Evolutionary conservation across 2,113 vertebrate species (phyloP).

Genomic region (Tyto alba): DNA sequence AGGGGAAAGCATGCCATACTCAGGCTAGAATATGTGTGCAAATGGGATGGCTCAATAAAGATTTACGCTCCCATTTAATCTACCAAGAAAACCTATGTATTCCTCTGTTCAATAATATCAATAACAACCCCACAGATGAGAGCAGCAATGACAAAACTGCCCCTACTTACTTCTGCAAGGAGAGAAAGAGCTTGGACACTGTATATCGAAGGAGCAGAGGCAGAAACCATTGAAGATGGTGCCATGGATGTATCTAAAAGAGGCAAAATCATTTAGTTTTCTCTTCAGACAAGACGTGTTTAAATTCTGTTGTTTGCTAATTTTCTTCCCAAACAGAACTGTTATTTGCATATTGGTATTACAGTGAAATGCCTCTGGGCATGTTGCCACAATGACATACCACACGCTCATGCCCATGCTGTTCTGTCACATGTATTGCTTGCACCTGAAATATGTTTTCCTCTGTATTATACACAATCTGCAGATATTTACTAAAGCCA

Average conservation of each 20-base stretch:
- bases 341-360: not conserved
- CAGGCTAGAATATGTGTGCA: not conserved
- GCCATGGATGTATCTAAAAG: conserved; percentile 74
- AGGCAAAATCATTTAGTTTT: not conserved
- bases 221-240: conserved; percentile 88
- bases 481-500: not conserved
- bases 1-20: not conserved
- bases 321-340: not conserved
- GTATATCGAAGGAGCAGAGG: conserved; percentile 91
- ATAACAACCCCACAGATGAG: not conserved
- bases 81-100: not conserved
- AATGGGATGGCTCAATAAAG: not conserved
- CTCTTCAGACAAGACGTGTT: not conserved
- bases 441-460: not conserved
- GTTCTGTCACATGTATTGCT: not conserved
- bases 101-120: not conserved
- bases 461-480: not conserved
- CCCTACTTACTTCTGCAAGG: conserved; percentile 85
- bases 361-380: not conserved
- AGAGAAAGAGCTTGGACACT: conserved; percentile 94
- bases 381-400: not conserved
- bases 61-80: not conserved
- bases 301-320: not conserved
- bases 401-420: not conserved
- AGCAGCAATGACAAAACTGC: not conserved